Percentiles rank a stretch among this genome's conserved stretches.
Evolutionary conservation across 2,113 vertebrate genomes (phyloP).

Genomic region (Etheostoma spectabile): DNA sequence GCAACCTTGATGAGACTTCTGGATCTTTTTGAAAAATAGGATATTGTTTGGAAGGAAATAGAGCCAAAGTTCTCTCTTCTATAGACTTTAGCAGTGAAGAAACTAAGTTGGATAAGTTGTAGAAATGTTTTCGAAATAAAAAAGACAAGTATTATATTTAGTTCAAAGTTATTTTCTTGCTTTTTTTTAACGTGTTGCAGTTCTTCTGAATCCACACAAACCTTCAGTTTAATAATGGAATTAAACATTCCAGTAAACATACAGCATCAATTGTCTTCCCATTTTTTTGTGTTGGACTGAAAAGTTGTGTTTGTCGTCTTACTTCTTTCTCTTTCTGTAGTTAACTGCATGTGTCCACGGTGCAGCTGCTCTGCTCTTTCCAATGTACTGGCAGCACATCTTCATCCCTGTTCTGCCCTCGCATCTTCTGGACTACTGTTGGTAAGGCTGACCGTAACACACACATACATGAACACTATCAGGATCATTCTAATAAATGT

Average conservation of each 20-base stretch:
- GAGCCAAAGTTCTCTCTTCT: not conserved
- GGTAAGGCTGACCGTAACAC: conserved; percentile 86
- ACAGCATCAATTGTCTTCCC: not conserved
- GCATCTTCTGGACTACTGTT: conserved; percentile 99
- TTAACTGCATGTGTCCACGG: conserved; percentile 97
- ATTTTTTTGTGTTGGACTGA: not conserved
- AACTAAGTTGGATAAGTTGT: conserved; percentile 3
- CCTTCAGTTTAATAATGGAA: not conserved
- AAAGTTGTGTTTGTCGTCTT: conserved; percentile 13
- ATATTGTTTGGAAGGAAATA: conserved; percentile 4
- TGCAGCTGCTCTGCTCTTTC: conserved; percentile 93
- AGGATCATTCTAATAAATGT: conserved; percentile 14
- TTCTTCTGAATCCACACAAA: conserved; percentile 10
- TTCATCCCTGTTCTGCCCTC: conserved; percentile 98
- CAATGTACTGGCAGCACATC: conserved; percentile 99
- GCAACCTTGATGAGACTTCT: conserved; percentile 25
- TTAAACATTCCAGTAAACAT: not conserved
- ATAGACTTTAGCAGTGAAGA: not conserved
- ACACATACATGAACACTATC: conserved; percentile 26
- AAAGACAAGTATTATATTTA: not conserved
- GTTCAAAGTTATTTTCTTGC: not conserved
- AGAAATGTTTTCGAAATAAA: conserved; percentile 8
- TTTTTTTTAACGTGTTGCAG: not conserved
- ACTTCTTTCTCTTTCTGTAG: conserved; percentile 53
- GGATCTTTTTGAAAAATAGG: not conserved